Evolutionary conservation across 2,888 invertebrate species (phyloP).

Genomic region (Mythimna pallens): DNA sequence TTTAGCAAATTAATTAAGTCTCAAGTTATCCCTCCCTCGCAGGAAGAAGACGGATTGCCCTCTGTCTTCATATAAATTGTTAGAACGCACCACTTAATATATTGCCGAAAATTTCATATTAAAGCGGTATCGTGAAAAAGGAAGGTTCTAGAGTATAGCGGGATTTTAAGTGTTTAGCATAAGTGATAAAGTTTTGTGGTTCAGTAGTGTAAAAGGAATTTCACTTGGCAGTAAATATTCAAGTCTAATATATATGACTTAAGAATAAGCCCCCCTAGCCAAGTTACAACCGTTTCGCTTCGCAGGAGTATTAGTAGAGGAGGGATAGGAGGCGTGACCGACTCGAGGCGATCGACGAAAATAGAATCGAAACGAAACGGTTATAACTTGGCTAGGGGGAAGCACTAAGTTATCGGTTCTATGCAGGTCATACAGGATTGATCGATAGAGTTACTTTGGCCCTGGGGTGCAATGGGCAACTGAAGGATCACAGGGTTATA

Average conservation of each 20-base stretch:
- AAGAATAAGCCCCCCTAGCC: neutral
- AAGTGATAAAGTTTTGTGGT: slow-evolving; percentile 7
- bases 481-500: too few relatives aligned
- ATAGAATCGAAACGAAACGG: too few relatives aligned
- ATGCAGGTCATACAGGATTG: too few relatives aligned
- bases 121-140: slow-evolving; percentile 13
- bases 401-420: too few relatives aligned
- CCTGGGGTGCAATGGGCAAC: too few relatives aligned
- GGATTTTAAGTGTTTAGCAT: slow-evolving; percentile 3
- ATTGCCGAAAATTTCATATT: slow-evolving; percentile 53
- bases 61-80: slow-evolving; percentile 62
- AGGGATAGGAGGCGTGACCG: too few relatives aligned
- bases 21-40: slow-evolving; percentile 66
- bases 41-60: slow-evolving; percentile 70
- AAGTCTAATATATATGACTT: neutral
- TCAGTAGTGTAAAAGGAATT: neutral
- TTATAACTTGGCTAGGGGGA: too few relatives aligned
- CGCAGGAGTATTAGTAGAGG: too few relatives aligned
- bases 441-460: too few relatives aligned
- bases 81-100: slow-evolving; percentile 57
- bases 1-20: slow-evolving; percentile 75
- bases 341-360: too few relatives aligned
- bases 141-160: neutral
- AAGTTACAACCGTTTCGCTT: too few relatives aligned
- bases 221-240: neutral